Evolutionary conservation across 2,797 vertebrate genomes (phyloP), one percentile per base, ranked within the genome.

Genomic region (Cichlasoma orientale): DNA sequence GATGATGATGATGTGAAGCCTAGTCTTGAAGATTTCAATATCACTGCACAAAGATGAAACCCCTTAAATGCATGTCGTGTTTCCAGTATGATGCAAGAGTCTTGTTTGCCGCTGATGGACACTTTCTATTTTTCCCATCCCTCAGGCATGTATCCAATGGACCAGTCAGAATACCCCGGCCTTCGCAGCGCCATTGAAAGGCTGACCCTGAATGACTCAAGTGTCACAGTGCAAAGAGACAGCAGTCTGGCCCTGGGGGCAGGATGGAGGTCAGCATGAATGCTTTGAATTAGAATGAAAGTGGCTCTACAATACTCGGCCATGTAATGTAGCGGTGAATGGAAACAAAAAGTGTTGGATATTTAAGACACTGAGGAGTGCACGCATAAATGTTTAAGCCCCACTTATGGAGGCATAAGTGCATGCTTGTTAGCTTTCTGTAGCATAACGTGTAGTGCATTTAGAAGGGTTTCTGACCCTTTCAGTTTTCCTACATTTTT

Each of bases 131-230:
- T 44, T 25, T 53, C 29, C 50, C n/a, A 44, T 41, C 75, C 77
- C 70, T 72, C 80, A 99, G 98, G 98, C 80, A 96, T 99, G 96
- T 99, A 97, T 92, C 98, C 98, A 19, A 56, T 95, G 91, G 98
- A 99, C 93, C 98, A 99, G 66, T 98, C 98, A 12, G 98, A 99
- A 59, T 98, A 99, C 89, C 96, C 92, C 16, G 96, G 93, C 84
- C 94, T 99, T 59, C 97, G 96, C 86, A 97, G 96, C 72, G 97
- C 98, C 56, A 91, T 99, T 79, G 97, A 99, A 84, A 97, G 97
- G 66, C 95, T 99, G 90, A 98, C 96, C 10, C 89, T 99, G 80
- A 99, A 99, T 75, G 98, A 99, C 91, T 98, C 98, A 25, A 99
- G 98, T 82, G 98, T 99, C 84, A 95, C 94, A 1, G 94, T 99